Percentiles rank a stretch among this genome's conserved stretches.
These are phyloP conservation scores for Drosophila pseudotalamancana DNA, from an alignment of 2,888 invertebrate species.

Conservation along the genomic window DNA sequence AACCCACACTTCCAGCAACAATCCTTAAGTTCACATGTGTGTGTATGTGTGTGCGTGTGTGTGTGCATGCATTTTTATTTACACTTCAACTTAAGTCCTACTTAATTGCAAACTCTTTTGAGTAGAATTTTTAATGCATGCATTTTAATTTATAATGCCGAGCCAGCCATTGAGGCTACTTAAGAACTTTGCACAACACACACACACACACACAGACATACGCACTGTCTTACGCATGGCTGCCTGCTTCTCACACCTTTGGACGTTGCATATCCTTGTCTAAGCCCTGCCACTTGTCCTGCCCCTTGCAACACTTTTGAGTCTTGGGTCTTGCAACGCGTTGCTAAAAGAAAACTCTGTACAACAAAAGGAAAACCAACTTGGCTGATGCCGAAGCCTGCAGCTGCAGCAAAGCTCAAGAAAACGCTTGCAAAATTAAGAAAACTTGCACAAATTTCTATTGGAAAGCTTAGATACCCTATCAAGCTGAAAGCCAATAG, in stretches of 20 bases:
- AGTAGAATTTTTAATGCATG: constrained; percentile 81
- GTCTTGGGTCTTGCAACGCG: constrained; percentile 5
- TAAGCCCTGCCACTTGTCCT: constrained; percentile 55
- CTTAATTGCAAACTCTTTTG: constrained; percentile 79
- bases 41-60: constrained; percentile 25
- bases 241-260: constrained; percentile 69
- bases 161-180: constrained; percentile 65
- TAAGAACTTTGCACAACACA: constrained; percentile 61
- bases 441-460: background rate
- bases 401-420: background rate
- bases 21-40: constrained; percentile 29
- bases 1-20: constrained; percentile 29
- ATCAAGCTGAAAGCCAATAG: background rate
- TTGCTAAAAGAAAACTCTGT: constrained; percentile 56
- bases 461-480: background rate
- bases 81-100: constrained; percentile 79
- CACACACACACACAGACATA: constrained; percentile 23
- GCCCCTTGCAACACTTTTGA: constrained; percentile 10
- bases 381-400: constrained; percentile 16
- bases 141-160: constrained; percentile 82
- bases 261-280: constrained; percentile 63
- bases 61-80: constrained; percentile 70
- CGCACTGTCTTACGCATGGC: constrained; percentile 41
- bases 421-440: background rate
- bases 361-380: constrained; percentile 66